phyloP scores from a whole-genome alignment of 2,888 invertebrate species.

The Cheilosia scutellata region DNA sequence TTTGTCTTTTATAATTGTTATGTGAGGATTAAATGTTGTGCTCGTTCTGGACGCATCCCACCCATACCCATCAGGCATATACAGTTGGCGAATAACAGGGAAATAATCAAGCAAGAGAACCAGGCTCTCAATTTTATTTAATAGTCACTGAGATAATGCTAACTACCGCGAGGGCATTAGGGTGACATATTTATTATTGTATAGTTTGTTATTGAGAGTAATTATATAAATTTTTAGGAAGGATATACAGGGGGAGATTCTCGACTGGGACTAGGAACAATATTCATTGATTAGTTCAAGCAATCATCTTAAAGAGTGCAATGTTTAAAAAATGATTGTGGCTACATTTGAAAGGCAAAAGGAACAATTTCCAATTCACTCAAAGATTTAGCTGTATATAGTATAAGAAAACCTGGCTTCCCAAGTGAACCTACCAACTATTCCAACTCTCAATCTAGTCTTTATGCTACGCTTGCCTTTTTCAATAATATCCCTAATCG shows the following conservation, averaged over 20 bases:
- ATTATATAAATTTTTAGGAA: neutral
- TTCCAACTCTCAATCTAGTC: no score
- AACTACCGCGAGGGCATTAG: conserved; percentile 25
- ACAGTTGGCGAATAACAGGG: neutral
- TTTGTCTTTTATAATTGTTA: conserved; percentile 75
- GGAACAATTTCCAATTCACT: no score
- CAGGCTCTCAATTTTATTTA: conserved; percentile 29
- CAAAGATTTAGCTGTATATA: no score
- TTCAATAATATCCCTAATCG: no score
- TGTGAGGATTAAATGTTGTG: conserved; percentile 70
- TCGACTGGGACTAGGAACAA: no score
- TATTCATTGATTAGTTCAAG: no score
- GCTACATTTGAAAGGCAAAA: no score
- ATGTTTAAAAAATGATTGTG: no score
- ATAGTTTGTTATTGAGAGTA: neutral
- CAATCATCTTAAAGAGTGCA: no score
- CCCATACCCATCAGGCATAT: neutral
- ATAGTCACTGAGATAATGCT: conserved; percentile 30
- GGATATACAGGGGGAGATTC: neutral
- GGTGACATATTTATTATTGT: conserved; percentile 24
- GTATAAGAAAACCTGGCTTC: no score
- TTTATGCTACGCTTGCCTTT: no score
- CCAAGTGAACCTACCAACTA: no score
- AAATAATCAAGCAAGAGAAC: conserved; percentile 30
- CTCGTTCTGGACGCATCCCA: conserved; percentile 15